These are phyloP conservation scores for Andricus quercusramuli DNA, from an alignment of 2,888 invertebrate species.

Conservation along the genomic window DNA sequence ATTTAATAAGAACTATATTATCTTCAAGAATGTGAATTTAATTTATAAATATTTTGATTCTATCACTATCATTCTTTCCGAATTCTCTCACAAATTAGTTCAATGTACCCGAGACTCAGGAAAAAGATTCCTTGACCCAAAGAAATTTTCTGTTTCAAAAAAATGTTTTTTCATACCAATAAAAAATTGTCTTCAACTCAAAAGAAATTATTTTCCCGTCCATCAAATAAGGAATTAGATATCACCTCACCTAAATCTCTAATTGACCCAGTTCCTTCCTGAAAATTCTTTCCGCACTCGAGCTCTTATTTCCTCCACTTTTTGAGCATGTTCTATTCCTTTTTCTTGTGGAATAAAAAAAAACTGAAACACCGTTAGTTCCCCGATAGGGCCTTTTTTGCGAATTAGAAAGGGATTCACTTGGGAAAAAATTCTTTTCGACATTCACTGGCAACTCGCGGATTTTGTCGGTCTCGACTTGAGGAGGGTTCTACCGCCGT, in stretches of 20 bases:
- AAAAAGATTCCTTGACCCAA: too few species aligned
- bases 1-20: background rate
- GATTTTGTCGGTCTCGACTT: background rate
- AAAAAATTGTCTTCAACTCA: too few species aligned
- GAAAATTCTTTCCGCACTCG: background rate
- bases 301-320: slow-evolving; percentile 18
- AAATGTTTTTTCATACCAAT: too few species aligned
- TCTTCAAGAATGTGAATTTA: background rate
- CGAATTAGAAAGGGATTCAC: background rate
- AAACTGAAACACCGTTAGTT: background rate
- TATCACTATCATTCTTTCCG: background rate
- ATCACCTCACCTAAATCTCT: slow-evolving; percentile 8
- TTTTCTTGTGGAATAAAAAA: background rate
- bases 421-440: background rate
- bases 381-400: background rate
- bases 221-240: background rate
- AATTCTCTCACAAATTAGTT: background rate
- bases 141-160: too few species aligned
- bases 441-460: slow-evolving; percentile 21
- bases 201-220: too few species aligned
- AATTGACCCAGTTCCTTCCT: background rate
- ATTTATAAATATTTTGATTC: background rate
- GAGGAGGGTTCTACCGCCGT: background rate
- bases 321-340: slow-evolving; percentile 24
- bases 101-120: background rate